Evolutionary conservation across 2,113 vertebrate species (phyloP), one percentile per base, ranked within the genome.

Genomic region (Tringa solitaria): DNA sequence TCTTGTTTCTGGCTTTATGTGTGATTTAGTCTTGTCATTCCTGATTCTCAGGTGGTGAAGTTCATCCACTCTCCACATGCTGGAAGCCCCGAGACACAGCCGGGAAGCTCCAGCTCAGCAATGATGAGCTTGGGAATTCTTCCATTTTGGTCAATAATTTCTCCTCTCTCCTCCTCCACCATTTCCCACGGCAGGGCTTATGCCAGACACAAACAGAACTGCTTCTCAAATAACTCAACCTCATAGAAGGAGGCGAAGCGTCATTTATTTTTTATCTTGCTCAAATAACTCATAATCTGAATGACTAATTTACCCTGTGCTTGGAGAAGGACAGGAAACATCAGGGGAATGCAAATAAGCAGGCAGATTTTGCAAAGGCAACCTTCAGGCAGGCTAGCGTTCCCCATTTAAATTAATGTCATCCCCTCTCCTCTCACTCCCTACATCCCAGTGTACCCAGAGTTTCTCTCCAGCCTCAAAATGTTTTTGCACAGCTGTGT

Each of bases 191-290:
- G 56, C 10, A 63, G 72, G 33, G 60, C 48, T 94, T 75, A 43
- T 60, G 51, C 60, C 84, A 94, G 64, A 92, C 69, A 78, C 54
- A 78, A 88, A 78, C 59, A 84, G 9, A 24, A 50, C 32, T 27
- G 23, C 60, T 96, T 95, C 89, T 96, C 89, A 76, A 43, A 84
- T 89, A 95, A 83, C 51, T 70, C 50, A 86, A 3, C 32, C 68
- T 93, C 76, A 56, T 12, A 87, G 83, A 80, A 73, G 26, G 61
- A 94, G 76, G 64, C 6, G 12, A 89, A 23, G n/a, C 87, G 56
- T 76, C 61, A 75, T 64, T 95, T 91, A 76, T 85, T 93, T 92
- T 86, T 88, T 57, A 27, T 92, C 86, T 81, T 93, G 51, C 50
- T 90, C 83, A 90, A 54, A 65, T 83, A 94, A 53, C 57, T 94